Percentiles rank a stretch among this genome's conserved stretches.
Evolutionary conservation across 2,888 invertebrate genomes (phyloP).

Genomic region (Rhagonycha fulva): DNA sequence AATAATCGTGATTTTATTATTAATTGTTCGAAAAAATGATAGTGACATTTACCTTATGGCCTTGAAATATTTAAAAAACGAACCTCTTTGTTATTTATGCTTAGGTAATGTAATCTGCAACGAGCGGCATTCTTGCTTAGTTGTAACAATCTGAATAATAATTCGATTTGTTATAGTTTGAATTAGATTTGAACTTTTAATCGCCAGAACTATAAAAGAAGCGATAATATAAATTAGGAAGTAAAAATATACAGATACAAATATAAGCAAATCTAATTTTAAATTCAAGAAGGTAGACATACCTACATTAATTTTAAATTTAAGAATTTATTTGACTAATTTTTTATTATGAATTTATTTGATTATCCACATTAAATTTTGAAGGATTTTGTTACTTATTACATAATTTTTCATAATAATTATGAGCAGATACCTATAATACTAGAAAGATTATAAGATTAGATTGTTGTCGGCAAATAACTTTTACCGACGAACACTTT

Average conservation of each 20-base stretch:
- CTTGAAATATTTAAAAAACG: conserved; percentile 24
- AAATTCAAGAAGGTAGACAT: background rate
- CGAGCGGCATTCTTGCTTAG: conserved; percentile 11
- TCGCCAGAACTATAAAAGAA: conserved; percentile 17
- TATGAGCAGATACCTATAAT: background rate
- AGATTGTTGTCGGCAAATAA: background rate
- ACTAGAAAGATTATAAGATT: background rate
- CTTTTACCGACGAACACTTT: background rate
- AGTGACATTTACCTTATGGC: conserved; percentile 24
- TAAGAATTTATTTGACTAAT: conserved; percentile 8
- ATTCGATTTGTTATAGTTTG: conserved; percentile 23
- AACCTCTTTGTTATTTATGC: conserved; percentile 23
- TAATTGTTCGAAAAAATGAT: conserved; percentile 23
- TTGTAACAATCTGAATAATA: conserved; percentile 19
- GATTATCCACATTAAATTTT: background rate
- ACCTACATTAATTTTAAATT: conserved; percentile 10
- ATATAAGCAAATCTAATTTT: conserved; percentile 4
- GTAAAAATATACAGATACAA: background rate
- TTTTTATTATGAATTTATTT: conserved; percentile 6
- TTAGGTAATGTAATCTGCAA: conserved; percentile 23
- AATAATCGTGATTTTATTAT: conserved; percentile 28
- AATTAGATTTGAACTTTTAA: conserved; percentile 21
- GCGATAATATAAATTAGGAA: conserved; percentile 16
- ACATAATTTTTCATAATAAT: background rate
- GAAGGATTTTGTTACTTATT: background rate